Evolutionary conservation across 2,888 invertebrate genomes (phyloP).

Genomic region (Agonum fuliginosum): DNA sequence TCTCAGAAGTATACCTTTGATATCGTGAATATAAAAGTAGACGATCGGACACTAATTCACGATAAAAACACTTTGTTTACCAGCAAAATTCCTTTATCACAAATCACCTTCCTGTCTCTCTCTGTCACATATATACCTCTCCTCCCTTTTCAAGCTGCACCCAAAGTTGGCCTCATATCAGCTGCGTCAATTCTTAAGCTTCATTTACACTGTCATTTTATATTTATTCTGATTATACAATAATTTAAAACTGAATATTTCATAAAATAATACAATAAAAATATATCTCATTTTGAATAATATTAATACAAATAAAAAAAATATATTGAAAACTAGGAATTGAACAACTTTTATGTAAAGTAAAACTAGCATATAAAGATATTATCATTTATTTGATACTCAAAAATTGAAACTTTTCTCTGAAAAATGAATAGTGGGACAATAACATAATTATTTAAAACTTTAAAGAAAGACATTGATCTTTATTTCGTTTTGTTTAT

Average conservation of each 20-base stretch:
- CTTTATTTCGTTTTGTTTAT: neutral
- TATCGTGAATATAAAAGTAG: conserved; percentile 53
- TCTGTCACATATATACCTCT: conserved; percentile 53
- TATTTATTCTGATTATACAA: too few species aligned
- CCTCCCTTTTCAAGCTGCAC: conserved; percentile 19
- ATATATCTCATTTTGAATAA: too few species aligned
- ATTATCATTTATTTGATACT: too few species aligned
- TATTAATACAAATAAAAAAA: too few species aligned
- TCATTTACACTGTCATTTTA: neutral
- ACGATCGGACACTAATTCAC: conserved; percentile 52
- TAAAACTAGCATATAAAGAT: too few species aligned
- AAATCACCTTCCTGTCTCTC: conserved; percentile 60
- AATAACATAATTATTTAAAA: too few species aligned
- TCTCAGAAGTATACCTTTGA: conserved; percentile 54
- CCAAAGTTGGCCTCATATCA: conserved; percentile 58
- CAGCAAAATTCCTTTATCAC: conserved; percentile 60
- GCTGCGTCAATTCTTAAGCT: conserved; percentile 52
- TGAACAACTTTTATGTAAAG: too few species aligned
- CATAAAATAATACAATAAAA: too few species aligned
- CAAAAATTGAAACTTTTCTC: too few species aligned
- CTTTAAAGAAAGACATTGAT: neutral
- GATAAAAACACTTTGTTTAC: conserved; percentile 59
- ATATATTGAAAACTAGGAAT: too few species aligned
- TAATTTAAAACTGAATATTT: too few species aligned
- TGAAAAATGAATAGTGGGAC: too few species aligned